These are phyloP conservation scores for Pseudorhombus dupliciocellatus DNA, from an alignment of 2,113 vertebrate genomes.

Conservation along the genomic window DNA sequence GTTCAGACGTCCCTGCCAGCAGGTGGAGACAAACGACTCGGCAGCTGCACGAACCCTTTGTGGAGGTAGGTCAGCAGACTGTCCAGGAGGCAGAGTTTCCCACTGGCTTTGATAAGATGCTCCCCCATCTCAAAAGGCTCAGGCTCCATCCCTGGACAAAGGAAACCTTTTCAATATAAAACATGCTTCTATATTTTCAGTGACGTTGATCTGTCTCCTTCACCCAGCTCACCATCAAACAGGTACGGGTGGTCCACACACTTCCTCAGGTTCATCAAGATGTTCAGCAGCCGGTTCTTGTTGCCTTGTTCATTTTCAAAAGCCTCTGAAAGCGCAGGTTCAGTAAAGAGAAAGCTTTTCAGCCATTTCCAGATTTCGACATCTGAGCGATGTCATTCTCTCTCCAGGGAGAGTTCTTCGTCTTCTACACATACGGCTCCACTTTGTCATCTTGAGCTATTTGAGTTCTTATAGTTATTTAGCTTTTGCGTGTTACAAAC, in stretches of 20 bases:
- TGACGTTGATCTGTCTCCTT: not conserved
- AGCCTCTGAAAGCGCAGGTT: conserved; percentile 79
- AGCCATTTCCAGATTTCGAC: not conserved
- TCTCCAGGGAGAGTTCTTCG: no score
- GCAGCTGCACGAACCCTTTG: conserved; percentile 74
- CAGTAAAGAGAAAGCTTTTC: not conserved
- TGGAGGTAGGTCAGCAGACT: conserved; percentile 85
- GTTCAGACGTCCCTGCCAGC: not conserved
- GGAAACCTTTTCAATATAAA: not conserved
- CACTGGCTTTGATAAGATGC: conserved; percentile 92
- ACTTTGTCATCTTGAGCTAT: no score
- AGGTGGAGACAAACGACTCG: conserved; percentile 20
- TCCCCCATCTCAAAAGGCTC: conserved; percentile 95
- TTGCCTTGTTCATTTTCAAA: conserved; percentile 84
- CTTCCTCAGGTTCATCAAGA: conserved; percentile 91
- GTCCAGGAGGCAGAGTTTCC: conserved; percentile 90
- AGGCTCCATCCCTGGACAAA: conserved; percentile 87
- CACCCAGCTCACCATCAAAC: conserved; percentile 85
- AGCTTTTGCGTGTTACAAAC: no score
- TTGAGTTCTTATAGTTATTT: no score
- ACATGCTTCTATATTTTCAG: not conserved
- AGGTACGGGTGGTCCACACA: conserved; percentile 93
- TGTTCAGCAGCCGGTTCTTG: conserved; percentile 87
- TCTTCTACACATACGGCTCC: no score
- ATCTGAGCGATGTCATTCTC: not conserved